phyloP scores from a whole-genome alignment of 2,888 invertebrate genomes.

The Agrochola litura region DNA sequence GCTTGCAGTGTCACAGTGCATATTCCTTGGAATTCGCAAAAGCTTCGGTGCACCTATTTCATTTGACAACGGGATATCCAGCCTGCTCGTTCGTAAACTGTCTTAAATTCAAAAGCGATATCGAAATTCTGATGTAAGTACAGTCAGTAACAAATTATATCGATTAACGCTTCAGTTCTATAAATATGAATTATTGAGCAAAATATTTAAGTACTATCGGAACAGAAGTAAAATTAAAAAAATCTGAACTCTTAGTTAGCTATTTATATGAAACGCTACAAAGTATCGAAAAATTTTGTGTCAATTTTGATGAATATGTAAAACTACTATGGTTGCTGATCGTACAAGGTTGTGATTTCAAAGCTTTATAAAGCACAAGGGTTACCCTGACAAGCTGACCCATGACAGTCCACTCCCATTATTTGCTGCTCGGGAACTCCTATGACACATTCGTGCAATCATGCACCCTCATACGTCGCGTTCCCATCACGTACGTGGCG shows the following conservation, averaged over 20 bases:
- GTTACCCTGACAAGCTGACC: no score
- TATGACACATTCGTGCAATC: conserved; percentile 10
- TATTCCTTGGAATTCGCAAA: not conserved
- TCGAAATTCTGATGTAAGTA: not conserved
- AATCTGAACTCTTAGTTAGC: not conserved
- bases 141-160: not conserved
- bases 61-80: not conserved
- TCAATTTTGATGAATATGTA: not conserved
- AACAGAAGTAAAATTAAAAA: not conserved
- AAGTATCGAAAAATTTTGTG: not conserved
- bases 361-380: not conserved
- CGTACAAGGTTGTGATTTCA: not conserved
- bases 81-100: not conserved
- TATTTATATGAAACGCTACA: not conserved
- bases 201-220: not conserved
- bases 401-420: not conserved
- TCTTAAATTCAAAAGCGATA: not conserved
- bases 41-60: not conserved
- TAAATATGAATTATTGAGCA: not conserved
- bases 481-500: conserved; percentile 42
- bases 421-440: not conserved
- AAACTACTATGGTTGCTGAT: not conserved
- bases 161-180: not conserved
- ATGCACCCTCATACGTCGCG: conserved; percentile 18
- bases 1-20: not conserved